A percentile compares a stretch with the other conserved stretches of the same genome.
Evolutionary conservation across 2,113 vertebrate species (phyloP).

Genomic region (Prunella fulvescens): DNA sequence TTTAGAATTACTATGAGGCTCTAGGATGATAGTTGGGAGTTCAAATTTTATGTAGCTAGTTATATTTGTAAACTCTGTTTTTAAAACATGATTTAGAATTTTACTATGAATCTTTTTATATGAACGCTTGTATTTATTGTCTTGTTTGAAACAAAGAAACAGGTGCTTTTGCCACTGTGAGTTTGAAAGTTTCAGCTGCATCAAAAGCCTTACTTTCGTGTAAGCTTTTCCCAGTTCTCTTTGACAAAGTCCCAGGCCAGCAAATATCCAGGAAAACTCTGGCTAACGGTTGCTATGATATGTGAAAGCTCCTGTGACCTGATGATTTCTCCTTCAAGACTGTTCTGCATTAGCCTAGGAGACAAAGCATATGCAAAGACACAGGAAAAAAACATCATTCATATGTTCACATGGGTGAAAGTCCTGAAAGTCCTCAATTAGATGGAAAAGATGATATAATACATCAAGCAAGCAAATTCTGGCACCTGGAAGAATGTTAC

Average conservation of each 20-base stretch:
- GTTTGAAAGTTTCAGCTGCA: neutral
- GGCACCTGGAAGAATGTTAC: neutral
- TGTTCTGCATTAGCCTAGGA: conserved; percentile 81
- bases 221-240: conserved; percentile 89
- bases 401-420: neutral
- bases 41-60: neutral
- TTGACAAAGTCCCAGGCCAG: conserved; percentile 93
- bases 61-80: neutral
- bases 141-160: neutral
- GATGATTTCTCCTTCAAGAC: conserved; percentile 78
- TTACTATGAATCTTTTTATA: neutral
- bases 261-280: conserved; percentile 80
- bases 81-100: neutral
- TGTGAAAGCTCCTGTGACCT: conserved; percentile 84
- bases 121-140: neutral
- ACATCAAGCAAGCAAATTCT: neutral
- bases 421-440: neutral
- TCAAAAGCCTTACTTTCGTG: conserved; percentile 79
- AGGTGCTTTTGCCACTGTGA: neutral
- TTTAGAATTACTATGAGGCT: neutral
- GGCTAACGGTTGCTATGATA: conserved; percentile 77
- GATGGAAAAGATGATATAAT: neutral
- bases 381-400: neutral
- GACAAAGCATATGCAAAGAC: neutral
- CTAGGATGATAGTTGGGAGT: neutral